Evolutionary conservation across 1,140 invertebrate species (phyloP), one percentile per base, ranked within the genome.

Genomic region (Drosophila suzukii): DNA sequence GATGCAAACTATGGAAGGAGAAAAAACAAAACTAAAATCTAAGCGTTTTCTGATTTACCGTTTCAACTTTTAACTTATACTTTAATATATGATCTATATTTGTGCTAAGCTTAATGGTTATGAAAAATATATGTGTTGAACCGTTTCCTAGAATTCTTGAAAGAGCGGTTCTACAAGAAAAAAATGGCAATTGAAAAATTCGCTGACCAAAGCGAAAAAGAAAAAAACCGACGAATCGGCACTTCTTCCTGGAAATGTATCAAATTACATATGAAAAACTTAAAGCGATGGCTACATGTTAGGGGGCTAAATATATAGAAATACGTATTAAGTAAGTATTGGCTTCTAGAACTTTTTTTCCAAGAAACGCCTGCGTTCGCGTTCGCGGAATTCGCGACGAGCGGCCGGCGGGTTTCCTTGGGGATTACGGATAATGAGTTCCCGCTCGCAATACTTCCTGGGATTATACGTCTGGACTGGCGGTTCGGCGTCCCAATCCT

Each of bases 401-500:
- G 10, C 27, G 0, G 62, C 8, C 6, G 32, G 36, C 1, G 62
- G 0, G 8, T 20, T 36, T 3, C 80, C 80, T 4, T 70, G 59
- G 0, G 57, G 30, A 60, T 57, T 61, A 1, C 44, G 56, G 11
- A 79, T 47, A 3, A 82, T 7, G 0, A 13, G 32, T 6, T 65
- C 44, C 0, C 8, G n/a, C 2, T 51, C 46, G 17, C 72, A 74
- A 54, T 82, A 51, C 0, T 0, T 13, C 5, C 12, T 4, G 3
- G 83, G 78, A 61, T 86, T 12, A 38, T 88, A 86, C 0, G 65
- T 66, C 0, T 46, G 2, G 4, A 20, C 62, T 2, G 56, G 38
- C 11, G 81, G 76, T 2, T 78, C 78, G 8, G 43, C 44, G 12
- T 86, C 82, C 82, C 82, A 86, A 39, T 86, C 59, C 36, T 86